A percentile compares a stretch with the other conserved stretches of the same genome.
Conservation (phyloP, 1,140 invertebrate species). For the Steinernema feltiae region DNA sequence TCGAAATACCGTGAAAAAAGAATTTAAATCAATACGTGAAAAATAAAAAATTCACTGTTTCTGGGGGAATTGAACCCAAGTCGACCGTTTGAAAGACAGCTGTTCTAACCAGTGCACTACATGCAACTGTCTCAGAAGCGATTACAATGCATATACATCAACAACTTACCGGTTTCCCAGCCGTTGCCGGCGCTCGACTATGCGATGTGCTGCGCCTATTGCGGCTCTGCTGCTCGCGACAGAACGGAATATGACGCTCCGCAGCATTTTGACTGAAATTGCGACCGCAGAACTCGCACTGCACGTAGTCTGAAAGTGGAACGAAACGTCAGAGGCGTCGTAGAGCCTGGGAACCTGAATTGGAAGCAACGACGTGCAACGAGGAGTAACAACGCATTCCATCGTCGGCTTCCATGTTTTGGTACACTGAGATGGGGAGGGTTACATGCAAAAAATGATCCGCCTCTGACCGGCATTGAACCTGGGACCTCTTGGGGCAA, state of each 20-base stretch:
- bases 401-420: neutral
- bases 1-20: too few relatives aligned
- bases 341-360: neutral
- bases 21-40: too few relatives aligned
- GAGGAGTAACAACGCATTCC: neutral
- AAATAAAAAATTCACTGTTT: too few relatives aligned
- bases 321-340: neutral
- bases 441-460: slow-evolving; percentile 8
- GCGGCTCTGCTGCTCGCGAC: slow-evolving; percentile 62
- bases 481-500: too few relatives aligned
- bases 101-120: too few relatives aligned
- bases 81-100: too few relatives aligned
- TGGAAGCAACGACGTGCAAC: neutral
- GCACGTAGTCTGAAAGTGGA: slow-evolving; percentile 72
- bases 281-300: slow-evolving; percentile 80
- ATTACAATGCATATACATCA: neutral
- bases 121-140: too few relatives aligned
- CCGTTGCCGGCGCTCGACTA: neutral
- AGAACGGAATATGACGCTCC: slow-evolving; percentile 86
- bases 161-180: slow-evolving; percentile 10
- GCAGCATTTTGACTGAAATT: slow-evolving; percentile 79
- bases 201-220: slow-evolving; percentile 15
- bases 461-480: too few relatives aligned
- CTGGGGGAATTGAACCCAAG: too few relatives aligned
- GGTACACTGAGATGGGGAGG: neutral